Conservation (phyloP, 2,888 invertebrate species). For the Camptogramma bilineatum region DNA sequence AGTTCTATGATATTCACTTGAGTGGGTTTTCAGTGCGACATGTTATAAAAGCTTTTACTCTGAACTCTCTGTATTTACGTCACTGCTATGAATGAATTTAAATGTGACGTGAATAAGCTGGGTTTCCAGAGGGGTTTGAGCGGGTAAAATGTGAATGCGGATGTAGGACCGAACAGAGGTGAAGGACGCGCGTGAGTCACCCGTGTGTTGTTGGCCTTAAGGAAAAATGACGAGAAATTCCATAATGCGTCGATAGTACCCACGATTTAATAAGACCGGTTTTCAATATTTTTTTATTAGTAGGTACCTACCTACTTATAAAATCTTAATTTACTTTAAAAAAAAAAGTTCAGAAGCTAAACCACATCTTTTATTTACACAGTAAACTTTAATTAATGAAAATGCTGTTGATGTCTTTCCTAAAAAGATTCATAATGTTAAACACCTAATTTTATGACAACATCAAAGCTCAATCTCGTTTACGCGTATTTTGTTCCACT, state of each 20-base stretch:
- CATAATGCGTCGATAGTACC: constrained; percentile 27
- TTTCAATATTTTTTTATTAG: neutral
- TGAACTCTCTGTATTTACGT: constrained; percentile 52
- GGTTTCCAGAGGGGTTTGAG: constrained; percentile 51
- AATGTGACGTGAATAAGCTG: constrained; percentile 59
- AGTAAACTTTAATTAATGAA: neutral
- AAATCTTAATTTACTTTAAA: too few species aligned
- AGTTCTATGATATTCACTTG: constrained; percentile 33
- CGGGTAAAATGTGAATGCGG: constrained; percentile 69
- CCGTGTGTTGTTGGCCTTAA: constrained; percentile 54
- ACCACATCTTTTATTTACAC: neutral
- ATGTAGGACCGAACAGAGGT: constrained; percentile 70
- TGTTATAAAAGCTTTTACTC: constrained; percentile 46
- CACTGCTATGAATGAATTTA: constrained; percentile 63
- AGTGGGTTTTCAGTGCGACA: constrained; percentile 37
- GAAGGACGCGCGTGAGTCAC: constrained; percentile 80
- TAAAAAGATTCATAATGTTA: neutral
- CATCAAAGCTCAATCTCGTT: constrained; percentile 50
- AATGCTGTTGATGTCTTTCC: neutral
- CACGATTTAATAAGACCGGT: neutral
- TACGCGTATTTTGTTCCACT: constrained; percentile 51
- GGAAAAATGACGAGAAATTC: constrained; percentile 60
- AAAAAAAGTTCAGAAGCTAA: too few species aligned
- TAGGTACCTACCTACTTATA: too few species aligned
- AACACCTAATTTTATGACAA: constrained; percentile 15